Conservation (phyloP, 2,113 vertebrate genomes). For the Phalacrocorax pelagicus region DNA sequence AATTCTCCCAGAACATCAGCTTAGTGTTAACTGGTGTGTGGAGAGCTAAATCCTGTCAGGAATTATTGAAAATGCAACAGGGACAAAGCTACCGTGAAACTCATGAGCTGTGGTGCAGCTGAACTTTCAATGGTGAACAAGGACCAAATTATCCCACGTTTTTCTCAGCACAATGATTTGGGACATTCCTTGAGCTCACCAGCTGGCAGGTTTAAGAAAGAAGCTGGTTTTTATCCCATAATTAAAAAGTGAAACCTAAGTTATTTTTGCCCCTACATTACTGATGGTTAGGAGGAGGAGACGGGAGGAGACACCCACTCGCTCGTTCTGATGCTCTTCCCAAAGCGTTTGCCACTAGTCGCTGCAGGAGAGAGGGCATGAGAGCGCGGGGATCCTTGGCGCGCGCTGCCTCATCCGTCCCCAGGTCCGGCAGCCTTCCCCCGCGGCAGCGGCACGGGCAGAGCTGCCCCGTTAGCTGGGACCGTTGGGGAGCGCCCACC, state of each 20-base stretch:
- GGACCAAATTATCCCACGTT: fast-evolving
- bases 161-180: not conserved
- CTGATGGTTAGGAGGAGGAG: not conserved
- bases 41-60: not conserved
- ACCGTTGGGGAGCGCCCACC: not conserved
- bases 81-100: not conserved
- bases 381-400: not conserved
- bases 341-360: fast-evolving
- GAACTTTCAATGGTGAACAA: not conserved
- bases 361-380: no score
- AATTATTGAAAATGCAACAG: not conserved
- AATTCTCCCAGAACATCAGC: not conserved
- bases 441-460: fast-evolving
- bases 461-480: not conserved
- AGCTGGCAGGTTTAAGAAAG: not conserved
- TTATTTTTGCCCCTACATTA: not conserved
- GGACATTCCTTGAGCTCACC: not conserved
- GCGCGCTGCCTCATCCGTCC: not conserved
- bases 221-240: not conserved
- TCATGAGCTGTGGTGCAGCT: fast-evolving
- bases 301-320: not conserved
- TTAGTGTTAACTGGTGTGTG: not conserved
- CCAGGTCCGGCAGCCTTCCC: not conserved
- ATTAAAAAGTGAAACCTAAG: not conserved
- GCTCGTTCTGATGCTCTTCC: not conserved